Conservation (phyloP, 53 echinoderm and acorn worm genomes). For the Patiria pectinifera region DNA sequence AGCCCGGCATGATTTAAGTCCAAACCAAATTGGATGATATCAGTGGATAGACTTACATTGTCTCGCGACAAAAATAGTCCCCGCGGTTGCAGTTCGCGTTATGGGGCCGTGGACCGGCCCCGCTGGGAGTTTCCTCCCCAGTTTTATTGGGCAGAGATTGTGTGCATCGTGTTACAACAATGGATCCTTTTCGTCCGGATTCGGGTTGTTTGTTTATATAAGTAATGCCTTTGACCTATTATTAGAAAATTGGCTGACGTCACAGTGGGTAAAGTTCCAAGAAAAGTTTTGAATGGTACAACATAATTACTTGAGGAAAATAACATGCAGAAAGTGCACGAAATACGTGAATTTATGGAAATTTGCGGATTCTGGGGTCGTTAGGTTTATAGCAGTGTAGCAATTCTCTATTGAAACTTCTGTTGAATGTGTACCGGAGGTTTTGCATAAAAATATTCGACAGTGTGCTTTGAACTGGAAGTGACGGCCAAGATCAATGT, state of each 20-base stretch:
- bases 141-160: constrained; percentile 45
- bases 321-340: not conserved
- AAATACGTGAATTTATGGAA: no score
- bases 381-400: no score
- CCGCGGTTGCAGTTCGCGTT: constrained; percentile 32
- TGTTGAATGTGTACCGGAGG: not conserved
- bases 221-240: constrained; percentile 39
- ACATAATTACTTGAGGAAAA: not conserved
- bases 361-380: no score
- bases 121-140: constrained; percentile 36
- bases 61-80: constrained; percentile 65
- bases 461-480: not conserved
- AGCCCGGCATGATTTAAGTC: constrained; percentile 49
- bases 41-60: constrained; percentile 65
- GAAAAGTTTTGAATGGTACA: constrained; percentile 1
- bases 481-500: not conserved
- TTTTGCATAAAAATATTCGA: not conserved
- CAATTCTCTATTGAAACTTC: not conserved
- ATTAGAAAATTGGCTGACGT: constrained; percentile 25
- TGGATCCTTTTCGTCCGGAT: constrained; percentile 48
- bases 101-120: constrained; percentile 46
- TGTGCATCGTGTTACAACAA: constrained; percentile 36
- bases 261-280: not conserved
- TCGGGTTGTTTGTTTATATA: constrained; percentile 48
- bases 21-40: constrained; percentile 58